Evolutionary conservation across 2,797 vertebrate species (phyloP).

Genomic region (Kryptopterus vitreolus): DNA sequence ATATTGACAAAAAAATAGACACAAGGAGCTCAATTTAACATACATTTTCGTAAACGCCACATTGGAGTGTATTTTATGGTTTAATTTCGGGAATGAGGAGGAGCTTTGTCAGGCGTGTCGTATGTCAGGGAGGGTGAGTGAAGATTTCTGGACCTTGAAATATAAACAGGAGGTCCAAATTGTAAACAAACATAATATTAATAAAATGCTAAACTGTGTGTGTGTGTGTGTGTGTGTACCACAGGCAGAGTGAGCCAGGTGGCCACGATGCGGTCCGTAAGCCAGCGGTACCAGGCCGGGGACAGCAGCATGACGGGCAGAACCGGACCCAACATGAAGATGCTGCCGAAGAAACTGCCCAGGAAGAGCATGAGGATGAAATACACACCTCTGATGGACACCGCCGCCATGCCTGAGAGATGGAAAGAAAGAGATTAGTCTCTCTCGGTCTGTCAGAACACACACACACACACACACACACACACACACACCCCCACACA

Average conservation of each 20-base stretch:
- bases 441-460: neutral
- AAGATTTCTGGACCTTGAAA: neutral
- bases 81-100: neutral
- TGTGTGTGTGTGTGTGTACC: slow-evolving; percentile 72
- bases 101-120: neutral
- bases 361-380: slow-evolving; percentile 89
- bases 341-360: slow-evolving; percentile 92
- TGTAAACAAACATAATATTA: too few species aligned
- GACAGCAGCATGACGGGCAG: slow-evolving; percentile 92
- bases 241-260: slow-evolving; percentile 96
- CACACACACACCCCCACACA: neutral
- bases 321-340: slow-evolving; percentile 93
- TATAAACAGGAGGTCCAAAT: neutral
- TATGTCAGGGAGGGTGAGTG: neutral
- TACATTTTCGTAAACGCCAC: too few species aligned
- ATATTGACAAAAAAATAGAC: too few species aligned
- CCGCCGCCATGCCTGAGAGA: slow-evolving; percentile 69
- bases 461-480: too few species aligned
- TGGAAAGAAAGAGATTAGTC: slow-evolving; percentile 12
- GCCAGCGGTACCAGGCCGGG: slow-evolving; percentile 94
- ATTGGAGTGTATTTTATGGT: too few species aligned
- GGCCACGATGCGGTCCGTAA: slow-evolving; percentile 89
- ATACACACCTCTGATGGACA: slow-evolving; percentile 89
- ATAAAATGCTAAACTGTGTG: neutral
- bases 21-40: too few species aligned